Conservation (phyloP, 2,888 invertebrate species). For the Drosophila incognita region DNA sequence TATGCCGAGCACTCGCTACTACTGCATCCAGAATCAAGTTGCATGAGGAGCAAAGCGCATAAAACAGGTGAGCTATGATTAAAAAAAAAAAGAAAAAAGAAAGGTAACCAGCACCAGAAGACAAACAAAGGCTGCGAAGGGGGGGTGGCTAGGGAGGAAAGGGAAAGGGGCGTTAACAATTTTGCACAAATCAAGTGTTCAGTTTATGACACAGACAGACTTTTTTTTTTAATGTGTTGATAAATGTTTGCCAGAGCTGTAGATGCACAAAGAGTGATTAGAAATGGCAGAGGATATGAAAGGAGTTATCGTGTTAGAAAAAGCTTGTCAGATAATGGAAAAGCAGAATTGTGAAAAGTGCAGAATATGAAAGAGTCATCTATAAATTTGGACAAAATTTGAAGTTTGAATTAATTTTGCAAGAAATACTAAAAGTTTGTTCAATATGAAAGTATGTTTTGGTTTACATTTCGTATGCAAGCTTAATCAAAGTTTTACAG, state of each 20-base stretch:
- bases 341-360: background rate
- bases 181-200: conserved; percentile 70
- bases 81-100: conserved; percentile 45
- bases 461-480: background rate
- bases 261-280: conserved; percentile 12
- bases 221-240: conserved; percentile 38
- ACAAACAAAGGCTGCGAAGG: conserved; percentile 10
- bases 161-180: conserved; percentile 45
- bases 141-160: background rate
- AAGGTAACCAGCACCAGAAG: background rate
- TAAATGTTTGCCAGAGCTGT: conserved; percentile 50
- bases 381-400: background rate
- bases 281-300: background rate
- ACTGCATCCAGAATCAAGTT: conserved; percentile 34
- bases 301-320: conserved; percentile 1
- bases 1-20: conserved; percentile 60
- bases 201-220: conserved; percentile 58
- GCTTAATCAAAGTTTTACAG: background rate
- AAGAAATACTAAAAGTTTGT: background rate
- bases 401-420: background rate
- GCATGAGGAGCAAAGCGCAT: conserved; percentile 59
- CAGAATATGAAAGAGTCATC: background rate
- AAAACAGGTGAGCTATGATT: conserved; percentile 69
- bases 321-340: background rate
- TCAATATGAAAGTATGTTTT: background rate